These are phyloP conservation scores for Epinephelus lanceolatus DNA, from an alignment of 2,113 vertebrate genomes.

Conservation along the genomic window DNA sequence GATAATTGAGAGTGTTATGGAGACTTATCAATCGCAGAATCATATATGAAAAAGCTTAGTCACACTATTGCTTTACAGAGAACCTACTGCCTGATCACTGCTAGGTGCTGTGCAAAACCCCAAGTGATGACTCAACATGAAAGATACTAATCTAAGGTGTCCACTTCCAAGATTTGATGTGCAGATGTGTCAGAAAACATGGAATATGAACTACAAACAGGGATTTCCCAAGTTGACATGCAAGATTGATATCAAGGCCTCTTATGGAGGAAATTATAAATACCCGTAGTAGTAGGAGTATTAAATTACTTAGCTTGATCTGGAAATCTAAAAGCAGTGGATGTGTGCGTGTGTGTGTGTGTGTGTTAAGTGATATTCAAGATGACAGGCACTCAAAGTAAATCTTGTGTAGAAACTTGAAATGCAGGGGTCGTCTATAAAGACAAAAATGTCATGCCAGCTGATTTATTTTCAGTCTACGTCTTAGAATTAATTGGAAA, in stretches of 20 bases:
- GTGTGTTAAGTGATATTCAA: background rate
- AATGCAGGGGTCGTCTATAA: background rate
- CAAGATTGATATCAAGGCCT: background rate
- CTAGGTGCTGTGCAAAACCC: slow-evolving; percentile 15
- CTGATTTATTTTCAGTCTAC: slow-evolving; percentile 37
- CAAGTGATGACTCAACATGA: slow-evolving; percentile 1
- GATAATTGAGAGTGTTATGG: background rate
- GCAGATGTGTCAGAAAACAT: slow-evolving; percentile 5
- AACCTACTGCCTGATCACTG: slow-evolving; percentile 6
- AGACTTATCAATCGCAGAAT: slow-evolving; percentile 8
- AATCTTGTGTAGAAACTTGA: slow-evolving; percentile 14
- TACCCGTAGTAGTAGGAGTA: background rate
- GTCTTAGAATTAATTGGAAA: slow-evolving; percentile 41
- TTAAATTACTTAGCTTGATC: background rate
- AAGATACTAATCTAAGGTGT: slow-evolving; percentile 7
- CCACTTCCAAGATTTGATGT: slow-evolving; percentile 2
- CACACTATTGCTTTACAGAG: slow-evolving; percentile 20
- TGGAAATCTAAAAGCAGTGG: background rate
- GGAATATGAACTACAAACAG: background rate
- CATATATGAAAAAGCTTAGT: slow-evolving; percentile 14
- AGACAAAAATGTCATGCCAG: slow-evolving; percentile 18
- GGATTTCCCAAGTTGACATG: background rate
- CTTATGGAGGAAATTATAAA: background rate
- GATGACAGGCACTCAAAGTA: slow-evolving; percentile 1
- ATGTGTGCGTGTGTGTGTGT: background rate